Percentiles rank a stretch among this genome's conserved stretches.
phyloP scores from a whole-genome alignment of 1,140 invertebrate genomes.

The Drosophila tsacasi region DNA sequence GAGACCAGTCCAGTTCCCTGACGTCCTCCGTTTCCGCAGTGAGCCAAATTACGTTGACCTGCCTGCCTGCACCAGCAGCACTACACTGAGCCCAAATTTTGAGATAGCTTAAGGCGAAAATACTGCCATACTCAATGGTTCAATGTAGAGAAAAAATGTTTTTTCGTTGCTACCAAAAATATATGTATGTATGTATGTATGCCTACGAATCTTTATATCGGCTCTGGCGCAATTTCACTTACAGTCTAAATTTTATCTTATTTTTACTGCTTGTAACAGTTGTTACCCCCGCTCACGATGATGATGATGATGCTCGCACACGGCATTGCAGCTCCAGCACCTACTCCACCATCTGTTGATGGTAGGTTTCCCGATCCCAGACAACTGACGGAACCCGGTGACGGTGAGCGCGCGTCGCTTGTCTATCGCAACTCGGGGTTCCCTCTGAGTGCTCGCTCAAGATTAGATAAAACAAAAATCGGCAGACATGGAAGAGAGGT shows the following conservation, averaged over 20 bases:
- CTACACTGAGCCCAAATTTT: conserved; percentile 52
- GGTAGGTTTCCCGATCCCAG: conserved; percentile 23
- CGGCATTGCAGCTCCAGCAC: conserved; percentile 32
- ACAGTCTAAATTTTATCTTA: conserved; percentile 71
- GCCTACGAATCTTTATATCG: conserved; percentile 55
- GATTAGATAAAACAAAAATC: neutral
- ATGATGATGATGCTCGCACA: conserved; percentile 21
- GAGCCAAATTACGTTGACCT: conserved; percentile 76
- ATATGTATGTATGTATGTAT: conserved; percentile 46
- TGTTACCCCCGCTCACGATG: conserved; percentile 50
- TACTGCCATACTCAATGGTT: neutral
- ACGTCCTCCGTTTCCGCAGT: conserved; percentile 55
- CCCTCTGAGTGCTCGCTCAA: neutral
- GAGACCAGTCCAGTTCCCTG: conserved; percentile 32
- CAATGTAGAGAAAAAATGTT: neutral
- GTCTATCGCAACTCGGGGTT: conserved; percentile 30
- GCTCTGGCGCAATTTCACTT: conserved; percentile 68
- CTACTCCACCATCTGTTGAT: conserved; percentile 79
- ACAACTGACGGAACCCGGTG: conserved; percentile 58
- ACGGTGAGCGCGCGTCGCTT: conserved; percentile 45
- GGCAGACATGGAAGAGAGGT: neutral
- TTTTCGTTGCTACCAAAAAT: conserved; percentile 42
- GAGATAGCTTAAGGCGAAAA: neutral
- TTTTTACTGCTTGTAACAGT: conserved; percentile 78
- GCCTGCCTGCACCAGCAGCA: conserved; percentile 6